phyloP scores from a whole-genome alignment of 2,113 vertebrate genomes.

The Apaloderma vittatum region DNA sequence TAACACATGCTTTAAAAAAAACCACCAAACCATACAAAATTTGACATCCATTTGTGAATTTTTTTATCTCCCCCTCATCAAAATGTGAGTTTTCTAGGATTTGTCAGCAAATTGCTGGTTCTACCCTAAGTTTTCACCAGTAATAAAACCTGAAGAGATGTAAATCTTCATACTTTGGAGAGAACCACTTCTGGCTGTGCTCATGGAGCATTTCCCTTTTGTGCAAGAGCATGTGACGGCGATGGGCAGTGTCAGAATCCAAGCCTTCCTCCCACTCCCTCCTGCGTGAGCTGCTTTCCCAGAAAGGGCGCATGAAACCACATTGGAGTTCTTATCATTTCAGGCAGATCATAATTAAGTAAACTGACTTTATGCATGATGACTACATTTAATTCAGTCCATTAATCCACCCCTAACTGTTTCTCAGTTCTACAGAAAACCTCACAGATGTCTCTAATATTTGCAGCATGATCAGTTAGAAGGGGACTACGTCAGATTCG shows the following conservation, averaged over 20 bases:
- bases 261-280: neutral
- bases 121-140: neutral
- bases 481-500: neutral
- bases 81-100: neutral
- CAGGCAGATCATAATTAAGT: slow-evolving; percentile 21
- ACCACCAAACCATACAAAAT: neutral
- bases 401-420: slow-evolving; percentile 22
- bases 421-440: neutral
- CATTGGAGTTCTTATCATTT: neutral
- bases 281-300: neutral
- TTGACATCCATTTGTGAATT: neutral
- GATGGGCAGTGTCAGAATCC: neutral
- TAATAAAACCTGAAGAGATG: neutral
- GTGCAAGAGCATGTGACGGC: rapidly evolving
- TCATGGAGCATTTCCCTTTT: neutral
- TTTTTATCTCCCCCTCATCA: neutral
- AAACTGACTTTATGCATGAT: slow-evolving; percentile 23
- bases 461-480: neutral
- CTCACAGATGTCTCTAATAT: neutral
- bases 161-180: neutral
- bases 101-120: neutral
- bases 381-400: slow-evolving; percentile 27
- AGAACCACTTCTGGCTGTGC: neutral
- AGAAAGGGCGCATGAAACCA: neutral
- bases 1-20: neutral